Base-by-base conservation (phyloP, 2,888 invertebrate species). In the Rotaria magnacalcarata region DNA sequence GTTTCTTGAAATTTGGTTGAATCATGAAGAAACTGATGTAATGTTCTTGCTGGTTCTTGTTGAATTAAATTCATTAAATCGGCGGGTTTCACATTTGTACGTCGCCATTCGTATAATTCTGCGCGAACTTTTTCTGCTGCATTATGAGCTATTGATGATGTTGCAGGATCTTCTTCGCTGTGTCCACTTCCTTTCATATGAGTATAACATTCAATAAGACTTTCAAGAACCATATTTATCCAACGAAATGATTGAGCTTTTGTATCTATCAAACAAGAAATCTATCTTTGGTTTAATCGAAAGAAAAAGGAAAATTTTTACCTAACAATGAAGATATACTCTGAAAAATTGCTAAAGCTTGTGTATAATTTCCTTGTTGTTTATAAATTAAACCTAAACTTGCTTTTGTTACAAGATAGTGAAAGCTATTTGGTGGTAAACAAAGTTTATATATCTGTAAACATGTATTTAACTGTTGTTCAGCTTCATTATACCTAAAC, bases 211-310 rank as follows among this genome's bases (percentile, higher is more conserved):
- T 74, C 74, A 41, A 74, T 74, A 41, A 74, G 43, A 74, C 43
- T 74, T 74, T 74, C 74, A 21, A 74, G 24, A 41, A 74, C 74
- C 41, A 74, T 43, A 43, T 74, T 74, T 41, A 74, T 74, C 74
- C 74, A 74, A 41, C 74, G 74, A 74, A 74, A 74, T 74, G 74
- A 74, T 74, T 74, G 74, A 41, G 74, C 11, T 74, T 27, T n/a
- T 41, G 74, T 74, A 74, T 74, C 74, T 74, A 7, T 8, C 10
- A 10, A 58, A 58, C 5, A n/a, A 58, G n/a, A n/a, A 58, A 58
- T 67, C 41, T 5, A 52, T 52, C 16, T 16, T 52, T 52, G 16
- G 14, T 16, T 14, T 52, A 11, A 52, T 52, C 14, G 11, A 27
- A 67, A 11, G 67, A 67, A 67, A 27, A 34, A 67, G 1, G 67